phyloP scores from a whole-genome alignment of 2,797 vertebrate species.

The Falco concolor region DNA sequence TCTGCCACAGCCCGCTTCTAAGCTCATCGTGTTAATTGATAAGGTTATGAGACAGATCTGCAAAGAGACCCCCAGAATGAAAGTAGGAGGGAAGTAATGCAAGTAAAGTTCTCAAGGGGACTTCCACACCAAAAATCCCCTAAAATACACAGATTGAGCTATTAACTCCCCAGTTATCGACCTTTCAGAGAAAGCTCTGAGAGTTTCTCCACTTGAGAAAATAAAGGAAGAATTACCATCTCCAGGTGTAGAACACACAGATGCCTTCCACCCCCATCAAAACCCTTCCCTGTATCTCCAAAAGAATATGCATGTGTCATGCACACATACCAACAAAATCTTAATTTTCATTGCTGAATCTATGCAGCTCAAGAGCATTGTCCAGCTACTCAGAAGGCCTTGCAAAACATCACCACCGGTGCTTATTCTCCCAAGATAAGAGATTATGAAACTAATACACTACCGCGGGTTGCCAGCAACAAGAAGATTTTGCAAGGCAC shows the following conservation, averaged over 20 bases:
- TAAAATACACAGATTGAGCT: not conserved
- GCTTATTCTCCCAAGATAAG: not conserved
- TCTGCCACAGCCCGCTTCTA: not conserved
- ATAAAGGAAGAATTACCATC: not conserved
- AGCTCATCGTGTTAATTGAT: not conserved
- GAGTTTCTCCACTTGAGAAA: not conserved
- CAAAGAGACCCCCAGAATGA: not conserved
- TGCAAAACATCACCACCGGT: not conserved
- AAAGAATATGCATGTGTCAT: rapidly evolving
- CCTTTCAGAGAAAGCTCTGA: not conserved
- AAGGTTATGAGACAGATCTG: not conserved
- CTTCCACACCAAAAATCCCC: conserved; percentile 13
- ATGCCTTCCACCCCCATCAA: not conserved
- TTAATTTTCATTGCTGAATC: not conserved
- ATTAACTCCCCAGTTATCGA: not conserved
- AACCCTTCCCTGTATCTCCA: not conserved
- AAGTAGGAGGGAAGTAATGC: not conserved
- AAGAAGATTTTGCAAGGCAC: not conserved
- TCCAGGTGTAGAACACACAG: not conserved
- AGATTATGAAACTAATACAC: not conserved
- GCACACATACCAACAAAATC: rapidly evolving
- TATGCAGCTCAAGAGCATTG: not conserved
- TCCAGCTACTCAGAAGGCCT: not conserved
- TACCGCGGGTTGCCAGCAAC: not conserved
- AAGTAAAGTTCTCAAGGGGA: conserved; percentile 1